Base-by-base conservation (phyloP, 2,888 invertebrate species). In the Scaptomyza reducta region DNA sequence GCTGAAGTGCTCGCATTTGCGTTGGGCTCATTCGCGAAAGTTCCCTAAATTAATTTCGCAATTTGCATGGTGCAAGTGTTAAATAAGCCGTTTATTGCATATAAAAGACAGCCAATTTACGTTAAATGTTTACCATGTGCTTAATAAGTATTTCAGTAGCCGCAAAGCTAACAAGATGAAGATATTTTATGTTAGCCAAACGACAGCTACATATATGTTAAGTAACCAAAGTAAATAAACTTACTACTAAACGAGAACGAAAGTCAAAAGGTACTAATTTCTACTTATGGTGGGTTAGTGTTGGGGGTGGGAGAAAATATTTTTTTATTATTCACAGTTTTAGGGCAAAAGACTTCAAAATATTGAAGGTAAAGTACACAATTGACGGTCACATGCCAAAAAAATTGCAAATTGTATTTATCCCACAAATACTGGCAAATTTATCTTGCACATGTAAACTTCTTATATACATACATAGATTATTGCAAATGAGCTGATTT, bases 61-160 rank as follows among this genome's bases (percentile, higher is more conserved):
- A 83, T 83, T 87, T 87, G 83, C 83, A 87, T 85, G 64, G 74
- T 64, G 40, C 77, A 82, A 79, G 83, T 83, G 83, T 83, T 87
- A 83, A 83, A 85, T 87, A 87, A 82, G 88, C 82, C 88, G 88
- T 86, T 83, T 85, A 87, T 82, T 69, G 79, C 79, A 77, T 87
- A 87, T 82, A 79, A 83, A 70, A 70, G 76, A 81, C 82, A 81
- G 73, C 63, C 87, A 82, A 82, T 82, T 82, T 87, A 60, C 73
- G 84, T 78, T 73, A 70, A 83, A 86, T 87, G 77, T 87, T 76
- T 66, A 56, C 55, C 70, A 78, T 70, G 71, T 70, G 66, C 55
- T 57, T 76, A 54, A 57, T 67, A 72, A 62, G 72, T 76, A 76
- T 71, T 71, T 74, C 73, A 71, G 69, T 35, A 66, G 76, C 59